Percentiles rank a stretch among this genome's conserved stretches.
phyloP scores from a whole-genome alignment of 2,113 vertebrate genomes.

The Heloderma charlesbogerti region DNA sequence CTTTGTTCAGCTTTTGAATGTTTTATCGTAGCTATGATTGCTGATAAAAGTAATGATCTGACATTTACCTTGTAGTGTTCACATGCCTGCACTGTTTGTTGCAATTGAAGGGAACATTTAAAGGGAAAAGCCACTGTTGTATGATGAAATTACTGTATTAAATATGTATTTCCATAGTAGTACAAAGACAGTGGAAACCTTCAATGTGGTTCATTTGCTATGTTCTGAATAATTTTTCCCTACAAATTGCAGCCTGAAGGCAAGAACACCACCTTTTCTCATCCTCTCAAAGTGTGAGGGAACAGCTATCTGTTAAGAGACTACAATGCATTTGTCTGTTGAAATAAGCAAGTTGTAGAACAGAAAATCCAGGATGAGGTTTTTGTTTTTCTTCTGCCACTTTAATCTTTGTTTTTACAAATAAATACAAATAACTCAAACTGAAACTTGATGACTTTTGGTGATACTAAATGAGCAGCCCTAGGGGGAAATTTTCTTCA shows the following conservation, averaged over 20 bases:
- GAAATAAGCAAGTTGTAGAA: slow-evolving; percentile 65
- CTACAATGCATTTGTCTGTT: slow-evolving; percentile 22
- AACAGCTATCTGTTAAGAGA: slow-evolving; percentile 10
- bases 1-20: neutral
- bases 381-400: slow-evolving; percentile 82
- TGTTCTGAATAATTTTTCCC: slow-evolving; percentile 7
- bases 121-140: neutral
- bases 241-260: neutral
- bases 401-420: slow-evolving; percentile 96
- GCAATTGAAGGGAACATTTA: neutral
- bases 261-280: neutral
- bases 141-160: neutral
- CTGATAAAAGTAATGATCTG: neutral
- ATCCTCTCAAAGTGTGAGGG: slow-evolving; percentile 6
- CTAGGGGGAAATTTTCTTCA: slow-evolving; percentile 94
- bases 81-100: neutral
- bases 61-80: neutral
- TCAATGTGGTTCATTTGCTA: neutral
- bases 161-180: slow-evolving; percentile 2
- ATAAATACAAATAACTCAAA: slow-evolving; percentile 98
- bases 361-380: slow-evolving; percentile 77
- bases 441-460: slow-evolving; percentile 97
- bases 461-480: slow-evolving; percentile 95
- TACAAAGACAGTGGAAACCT: neutral
- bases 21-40: neutral